Evolutionary conservation across 2,113 vertebrate species (phyloP), one percentile per base, ranked within the genome.

Genomic region (Arvicanthis niloticus): DNA sequence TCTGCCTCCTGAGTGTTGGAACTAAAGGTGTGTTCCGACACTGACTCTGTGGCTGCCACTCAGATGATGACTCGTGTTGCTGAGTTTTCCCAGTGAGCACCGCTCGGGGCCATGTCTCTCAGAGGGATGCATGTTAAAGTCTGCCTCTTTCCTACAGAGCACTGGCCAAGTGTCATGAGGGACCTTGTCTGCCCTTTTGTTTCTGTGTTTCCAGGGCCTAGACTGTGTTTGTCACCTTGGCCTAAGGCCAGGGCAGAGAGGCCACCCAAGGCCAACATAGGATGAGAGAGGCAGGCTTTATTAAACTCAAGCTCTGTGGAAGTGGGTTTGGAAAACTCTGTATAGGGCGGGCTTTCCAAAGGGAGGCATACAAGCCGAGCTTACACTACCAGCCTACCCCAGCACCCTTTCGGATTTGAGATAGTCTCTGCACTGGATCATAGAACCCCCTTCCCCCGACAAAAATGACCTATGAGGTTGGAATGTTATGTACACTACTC

Each of bases 291-390:
- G 34, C 34, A 31, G 37, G 12, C n/a, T 91, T 89, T 91, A n/a
- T 70, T 95, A 84, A 68, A 37, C 68, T 92, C 75, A 90, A 75
- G 86, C 76, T n/a, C 76, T 88, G 45, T 78, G n/a, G 73, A 89
- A 19, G 13, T 58, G 12, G 67, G 67, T 53, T 56, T 88, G 29
- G 76, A 67, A 73, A 56, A 86, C 92, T 89, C 78, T 91, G 73
- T 17, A 29, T 29, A n/a, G 4, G 11, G 22, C 68, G 67, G 81
- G 75, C 0, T 15, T 72, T 70, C 62, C 4, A 10, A 56, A 5
- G 51, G 58, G n/a, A 68, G 26, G 42, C 24, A 6, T n/a, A 7
- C 68, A 80, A 70, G 56, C 37, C 45, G 40, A 65, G 11, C 21
- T 0, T 67, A 19, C 34, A 13, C 37, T 11, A 0, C 13, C 48